Conservation (phyloP, 2,888 invertebrate genomes). For the Ormia ochracea region DNA sequence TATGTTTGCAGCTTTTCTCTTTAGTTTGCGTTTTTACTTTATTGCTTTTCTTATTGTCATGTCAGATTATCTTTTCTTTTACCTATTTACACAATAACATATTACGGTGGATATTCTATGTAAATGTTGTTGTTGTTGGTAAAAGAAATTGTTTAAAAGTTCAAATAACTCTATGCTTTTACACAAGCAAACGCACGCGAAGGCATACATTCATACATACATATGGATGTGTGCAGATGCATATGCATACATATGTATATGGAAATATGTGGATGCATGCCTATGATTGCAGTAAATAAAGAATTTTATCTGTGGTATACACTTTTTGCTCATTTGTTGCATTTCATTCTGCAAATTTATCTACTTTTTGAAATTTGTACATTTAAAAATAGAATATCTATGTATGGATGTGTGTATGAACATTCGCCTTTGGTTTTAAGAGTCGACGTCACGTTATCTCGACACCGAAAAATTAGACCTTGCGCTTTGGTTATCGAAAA, state of each 20-base stretch:
- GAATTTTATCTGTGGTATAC: not conserved
- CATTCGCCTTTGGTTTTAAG: too few species aligned
- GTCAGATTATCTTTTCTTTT: slow-evolving; percentile 46
- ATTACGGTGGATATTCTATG: slow-evolving; percentile 42
- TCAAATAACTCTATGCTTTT: slow-evolving; percentile 54
- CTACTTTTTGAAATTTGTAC: not conserved
- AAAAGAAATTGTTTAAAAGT: slow-evolving; percentile 55
- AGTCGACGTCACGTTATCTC: too few species aligned
- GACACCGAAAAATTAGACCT: too few species aligned
- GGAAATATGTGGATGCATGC: not conserved
- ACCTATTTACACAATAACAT: slow-evolving; percentile 61
- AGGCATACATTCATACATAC: not conserved
- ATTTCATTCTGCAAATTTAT: not conserved
- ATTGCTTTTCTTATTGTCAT: too few species aligned
- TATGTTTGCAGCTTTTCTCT: too few species aligned
- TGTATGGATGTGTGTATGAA: too few species aligned
- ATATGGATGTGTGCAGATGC: not conserved
- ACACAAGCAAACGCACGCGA: too few species aligned
- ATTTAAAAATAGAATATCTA: too few species aligned
- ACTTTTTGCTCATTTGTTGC: slow-evolving; percentile 27
- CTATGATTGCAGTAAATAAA: not conserved
- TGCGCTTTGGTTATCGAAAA: too few species aligned
- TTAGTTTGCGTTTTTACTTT: too few species aligned
- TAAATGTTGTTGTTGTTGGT: slow-evolving; percentile 24
- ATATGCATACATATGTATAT: not conserved